Evolutionary conservation across 1,140 invertebrate genomes (phyloP), one percentile per base, ranked within the genome.

Genomic region (Drosophila neocordata): DNA sequence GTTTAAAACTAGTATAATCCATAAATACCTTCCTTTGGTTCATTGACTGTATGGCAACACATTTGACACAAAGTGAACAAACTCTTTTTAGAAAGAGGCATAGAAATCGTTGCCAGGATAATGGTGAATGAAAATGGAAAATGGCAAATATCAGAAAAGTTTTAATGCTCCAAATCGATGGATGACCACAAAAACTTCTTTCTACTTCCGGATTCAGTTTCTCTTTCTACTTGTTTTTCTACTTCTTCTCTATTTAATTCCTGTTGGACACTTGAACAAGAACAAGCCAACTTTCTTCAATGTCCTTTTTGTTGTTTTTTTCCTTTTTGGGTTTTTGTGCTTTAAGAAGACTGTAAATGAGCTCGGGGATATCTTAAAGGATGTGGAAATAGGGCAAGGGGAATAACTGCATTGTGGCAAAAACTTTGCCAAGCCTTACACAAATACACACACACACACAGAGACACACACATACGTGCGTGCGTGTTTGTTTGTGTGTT

Each of bases 111-210:
- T 69, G 56, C 69, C 61, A 64, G 60, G 27, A 56, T 53, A 66
- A 66, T 34, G 13, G 51, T 64, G 68, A 77, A 69, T 37, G 34
- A 58, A 20, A 63, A 65, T 76, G 67, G 68, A 63, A 77, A 85
- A 64, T 69, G 77, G 81, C 69, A 85, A 87, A 87, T 78, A 87
- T 81, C 78, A 82, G 55, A 75, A 87, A 85, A 85, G 74, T 85
- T 85, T 85, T 82, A 85, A 85, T 85, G 83, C 82, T 75, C 74
- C 77, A 85, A 85, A 85, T 85, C 82, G 82, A 85, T 85, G 78
- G 77, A 82, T 85, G 82, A 87, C 82, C 83, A 75, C 82, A 87
- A 62, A 78, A 67, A 81, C 63, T 63, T 81, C 9, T 56, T 56
- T 18, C 53, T 34, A 56, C 27, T 35, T 56, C 53, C 53, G 11